Evolutionary conservation across 2,113 vertebrate species (phyloP).

Genomic region (Bungarus multicinctus): DNA sequence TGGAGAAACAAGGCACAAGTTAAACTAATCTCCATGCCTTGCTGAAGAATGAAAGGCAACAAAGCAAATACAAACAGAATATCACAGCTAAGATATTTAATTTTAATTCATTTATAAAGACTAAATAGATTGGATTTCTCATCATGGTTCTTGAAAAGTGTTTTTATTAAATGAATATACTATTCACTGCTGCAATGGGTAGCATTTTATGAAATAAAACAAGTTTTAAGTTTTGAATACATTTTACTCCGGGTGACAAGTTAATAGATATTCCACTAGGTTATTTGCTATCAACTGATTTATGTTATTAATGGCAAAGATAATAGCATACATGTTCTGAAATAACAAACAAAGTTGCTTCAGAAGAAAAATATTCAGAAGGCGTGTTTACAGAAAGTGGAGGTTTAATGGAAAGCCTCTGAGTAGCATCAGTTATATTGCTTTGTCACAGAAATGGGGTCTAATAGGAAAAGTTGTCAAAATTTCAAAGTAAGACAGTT

Average conservation of each 20-base stretch:
- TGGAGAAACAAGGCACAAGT: constrained; percentile 3
- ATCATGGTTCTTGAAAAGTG: constrained; percentile 44
- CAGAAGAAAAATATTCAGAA: constrained; percentile 27
- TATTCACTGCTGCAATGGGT: constrained; percentile 56
- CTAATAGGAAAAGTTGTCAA: constrained; percentile 21
- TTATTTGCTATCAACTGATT: constrained; percentile 66
- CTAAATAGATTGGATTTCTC: constrained; percentile 47
- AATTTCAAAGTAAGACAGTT: constrained; percentile 17
- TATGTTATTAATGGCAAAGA: constrained; percentile 57
- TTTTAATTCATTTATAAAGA: constrained; percentile 47
- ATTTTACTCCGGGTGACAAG: constrained; percentile 65
- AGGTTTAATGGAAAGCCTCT: constrained; percentile 36
- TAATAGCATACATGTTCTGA: constrained; percentile 48
- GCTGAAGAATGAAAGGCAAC: constrained; percentile 43
- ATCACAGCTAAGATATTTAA: constrained; percentile 50
- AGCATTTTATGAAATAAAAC: constrained; percentile 50
- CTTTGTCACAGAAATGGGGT: not conserved
- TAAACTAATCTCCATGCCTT: constrained; percentile 36
- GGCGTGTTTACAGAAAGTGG: constrained; percentile 13
- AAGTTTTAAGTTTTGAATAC: constrained; percentile 66
- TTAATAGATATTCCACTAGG: constrained; percentile 63
- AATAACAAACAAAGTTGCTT: constrained; percentile 47
- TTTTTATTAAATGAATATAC: constrained; percentile 41
- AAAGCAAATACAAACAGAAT: constrained; percentile 53
- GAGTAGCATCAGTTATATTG: constrained; percentile 9